Evolutionary conservation across 1,140 invertebrate species (phyloP), one percentile per base, ranked within the genome.

Genomic region (Oncopeltus fasciatus): DNA sequence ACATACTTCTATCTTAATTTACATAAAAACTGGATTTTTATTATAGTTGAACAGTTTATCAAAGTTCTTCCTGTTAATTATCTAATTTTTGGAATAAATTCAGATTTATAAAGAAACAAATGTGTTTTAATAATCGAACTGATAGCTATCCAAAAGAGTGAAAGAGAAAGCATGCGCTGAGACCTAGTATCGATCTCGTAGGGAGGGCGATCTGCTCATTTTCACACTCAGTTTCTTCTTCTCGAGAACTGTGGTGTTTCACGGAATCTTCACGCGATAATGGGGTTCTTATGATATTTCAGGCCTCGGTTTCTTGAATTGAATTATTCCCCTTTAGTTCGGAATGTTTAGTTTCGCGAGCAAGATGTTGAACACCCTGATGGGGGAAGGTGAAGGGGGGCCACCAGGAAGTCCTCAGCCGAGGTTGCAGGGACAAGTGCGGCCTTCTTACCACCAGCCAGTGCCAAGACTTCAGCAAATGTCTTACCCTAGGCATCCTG

Each of bases 321-420:
- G n/a, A n/a, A n/a, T n/a, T n/a, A n/a, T n/a, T n/a, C n/a, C n/a
- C n/a, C n/a, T n/a, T 24, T 53, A 24, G 26, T 9, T 53, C 26
- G 26, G 21, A 53, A 74, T 74, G 73, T 72, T 74, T 62, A 73
- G 69, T 67, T 74, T 74, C 66, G 73, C 73, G 14, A 74, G 70
- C 63, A 74, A 74, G 66, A 74, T 74, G 72, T 69, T 74, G 62
- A 74, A 74, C 65, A 72, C 70, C 63, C 72, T 74, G 18, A 72
- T 74, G 66, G 73, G 72, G 57, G 69, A 68, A 26, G 72, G 69
- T 58, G 71, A 73, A 43, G 63, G 64, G 3, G 49, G 20, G 21
- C 58, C 24, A 24, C 57, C 57, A 29, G n/a, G n/a, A n/a, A n/a
- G n/a, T n/a, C n/a, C n/a, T n/a, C n/a, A n/a, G n/a, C 43, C 43